Evolutionary conservation across 1,140 invertebrate genomes (phyloP).

Genomic region (Idris sp.): DNA sequence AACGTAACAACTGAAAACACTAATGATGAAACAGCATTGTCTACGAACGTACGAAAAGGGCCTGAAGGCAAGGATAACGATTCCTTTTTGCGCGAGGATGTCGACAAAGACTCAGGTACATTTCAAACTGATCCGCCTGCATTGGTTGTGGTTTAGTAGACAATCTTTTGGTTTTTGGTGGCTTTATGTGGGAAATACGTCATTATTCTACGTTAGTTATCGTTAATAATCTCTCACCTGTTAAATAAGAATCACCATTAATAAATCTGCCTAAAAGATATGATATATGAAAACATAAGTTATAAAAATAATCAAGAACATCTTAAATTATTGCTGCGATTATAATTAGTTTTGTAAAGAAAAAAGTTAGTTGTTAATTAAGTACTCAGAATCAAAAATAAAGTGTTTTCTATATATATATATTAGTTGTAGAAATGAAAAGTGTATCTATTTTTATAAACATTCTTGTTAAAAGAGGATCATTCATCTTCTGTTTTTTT

Average conservation of each 20-base stretch:
- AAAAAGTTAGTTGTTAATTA: too few species aligned
- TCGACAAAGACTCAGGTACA: conserved; percentile 80
- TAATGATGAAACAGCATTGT: conserved; percentile 77
- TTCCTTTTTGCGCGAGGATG: conserved; percentile 80
- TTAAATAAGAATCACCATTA: conserved; percentile 18
- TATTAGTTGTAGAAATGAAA: conserved; percentile 3
- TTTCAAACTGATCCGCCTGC: conserved; percentile 69
- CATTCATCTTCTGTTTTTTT: conserved; percentile 70
- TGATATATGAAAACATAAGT: background rate
- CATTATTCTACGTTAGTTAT: conserved; percentile 48
- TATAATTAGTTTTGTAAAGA: too few species aligned
- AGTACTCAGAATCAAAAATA: too few species aligned
- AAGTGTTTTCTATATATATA: background rate
- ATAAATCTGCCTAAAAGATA: conserved; percentile 16
- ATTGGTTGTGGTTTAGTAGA: conserved; percentile 76
- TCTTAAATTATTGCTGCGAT: too few species aligned
- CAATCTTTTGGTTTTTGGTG: conserved; percentile 70
- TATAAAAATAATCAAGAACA: too few species aligned
- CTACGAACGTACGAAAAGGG: conserved; percentile 80
- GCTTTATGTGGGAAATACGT: conserved; percentile 60
- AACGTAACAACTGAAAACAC: conserved; percentile 61
- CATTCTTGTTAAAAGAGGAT: conserved; percentile 46
- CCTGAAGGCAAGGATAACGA: conserved; percentile 90
- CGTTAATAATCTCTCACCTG: conserved; percentile 39
- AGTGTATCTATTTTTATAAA: conserved; percentile 14